phyloP scores from a whole-genome alignment of 1,140 invertebrate genomes.

The Coptotermes formosanus region DNA sequence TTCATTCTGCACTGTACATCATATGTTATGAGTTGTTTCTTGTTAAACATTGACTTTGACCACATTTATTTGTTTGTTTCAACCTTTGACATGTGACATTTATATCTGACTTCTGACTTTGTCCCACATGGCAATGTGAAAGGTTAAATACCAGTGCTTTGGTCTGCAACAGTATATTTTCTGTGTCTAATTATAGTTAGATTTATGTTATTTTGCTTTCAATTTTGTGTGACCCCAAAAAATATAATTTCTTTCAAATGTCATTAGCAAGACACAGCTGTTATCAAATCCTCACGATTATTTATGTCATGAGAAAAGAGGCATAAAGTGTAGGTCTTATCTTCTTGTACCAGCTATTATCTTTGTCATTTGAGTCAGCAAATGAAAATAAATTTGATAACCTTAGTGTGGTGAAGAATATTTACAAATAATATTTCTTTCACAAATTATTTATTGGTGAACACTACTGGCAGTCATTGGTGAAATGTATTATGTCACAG shows the following conservation, averaged over 20 bases:
- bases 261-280: neutral
- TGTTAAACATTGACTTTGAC: neutral
- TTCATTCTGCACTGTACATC: too few relatives aligned
- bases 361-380: neutral
- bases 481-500: too few relatives aligned
- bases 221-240: neutral
- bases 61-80: neutral
- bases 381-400: neutral
- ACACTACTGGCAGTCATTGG: too few relatives aligned
- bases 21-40: too few relatives aligned
- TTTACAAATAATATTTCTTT: too few relatives aligned
- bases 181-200: neutral
- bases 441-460: too few relatives aligned
- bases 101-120: neutral
- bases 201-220: neutral
- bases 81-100: too few relatives aligned
- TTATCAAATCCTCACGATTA: too few relatives aligned
- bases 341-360: neutral
- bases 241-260: neutral
- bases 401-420: neutral
- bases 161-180: neutral
- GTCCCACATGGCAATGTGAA: neutral
- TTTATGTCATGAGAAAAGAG: too few relatives aligned
- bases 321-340: neutral
- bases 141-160: neutral